Base-by-base conservation (phyloP, 2,797 vertebrate genomes). In the Luscinia luscinia region DNA sequence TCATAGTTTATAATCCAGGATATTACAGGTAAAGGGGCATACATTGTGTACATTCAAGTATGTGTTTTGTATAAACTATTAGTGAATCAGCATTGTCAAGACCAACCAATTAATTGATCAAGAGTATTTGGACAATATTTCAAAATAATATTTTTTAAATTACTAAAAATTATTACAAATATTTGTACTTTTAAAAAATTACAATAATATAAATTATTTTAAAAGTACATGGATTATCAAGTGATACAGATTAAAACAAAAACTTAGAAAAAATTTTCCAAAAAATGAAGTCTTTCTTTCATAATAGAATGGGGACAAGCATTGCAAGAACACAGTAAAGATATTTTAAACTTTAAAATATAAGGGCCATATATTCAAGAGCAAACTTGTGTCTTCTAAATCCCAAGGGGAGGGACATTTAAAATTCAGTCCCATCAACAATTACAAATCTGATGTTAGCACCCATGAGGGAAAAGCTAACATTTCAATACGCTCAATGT, bases 401-500 rank as follows among this genome's bases (percentile, higher is more conserved):
- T 87, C 87, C 66, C 87, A 90, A 45, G 34, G n/a, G 72, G 9
- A 93, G 38, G 67, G 72, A 94, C 87, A 94, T 95, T 97, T 96
- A 84, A 72, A 62, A 90, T 91, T 87, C 87, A 59, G 20, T 64
- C 66, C 34, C 38, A 87, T 49, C 51, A 94, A 68, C 77, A 70
- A 85, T 80, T 94, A 43, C 26, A 80, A 93, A 85, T 92, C 67
- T 95, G 63, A 26, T 89, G 12, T 54, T 88, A 95, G 55, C 40
- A 80, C n/a, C 43, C 90, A 88, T 38, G 43, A 80, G 95, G 80
- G 87, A 95, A 94, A 92, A 85, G 54, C 75, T 91, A 97, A 57
- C 91, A 89, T 95, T 96, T 96, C 87, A 90, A 93, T 93, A 86
- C 3, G 17, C 74, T 95, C 87, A 69, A 38, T 92, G 81, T 84